Evolutionary conservation across 2,113 vertebrate species (phyloP).

Genomic region (Aplodontia rufa): DNA sequence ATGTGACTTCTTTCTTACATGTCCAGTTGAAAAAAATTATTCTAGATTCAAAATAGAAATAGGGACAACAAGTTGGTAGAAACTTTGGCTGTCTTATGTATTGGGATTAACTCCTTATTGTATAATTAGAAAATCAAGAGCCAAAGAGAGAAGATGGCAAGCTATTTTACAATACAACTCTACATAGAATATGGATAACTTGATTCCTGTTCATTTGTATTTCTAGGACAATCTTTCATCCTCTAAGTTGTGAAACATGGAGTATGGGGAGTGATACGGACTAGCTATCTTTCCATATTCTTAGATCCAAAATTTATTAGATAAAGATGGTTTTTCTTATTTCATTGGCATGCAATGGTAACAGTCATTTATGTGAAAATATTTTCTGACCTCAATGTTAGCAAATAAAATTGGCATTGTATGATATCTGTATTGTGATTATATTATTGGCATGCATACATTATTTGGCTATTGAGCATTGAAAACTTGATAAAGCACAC

Average conservation of each 20-base stretch:
- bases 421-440: background rate
- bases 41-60: background rate
- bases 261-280: background rate
- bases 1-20: background rate
- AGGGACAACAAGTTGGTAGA: background rate
- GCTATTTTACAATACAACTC: background rate
- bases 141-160: background rate
- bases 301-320: background rate
- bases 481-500: background rate
- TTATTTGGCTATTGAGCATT: slow-evolving; percentile 24
- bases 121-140: background rate
- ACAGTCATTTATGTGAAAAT: background rate
- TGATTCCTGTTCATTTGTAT: background rate
- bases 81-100: background rate
- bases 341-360: background rate
- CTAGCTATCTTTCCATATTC: background rate
- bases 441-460: background rate
- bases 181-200: background rate
- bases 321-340: background rate
- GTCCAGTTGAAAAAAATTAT: background rate
- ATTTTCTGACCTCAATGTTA: background rate
- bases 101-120: background rate
- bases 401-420: slow-evolving; percentile 14
- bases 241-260: background rate
- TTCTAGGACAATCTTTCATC: background rate